phyloP scores from a whole-genome alignment of 2,797 vertebrate species.

The Poecilia picta region DNA sequence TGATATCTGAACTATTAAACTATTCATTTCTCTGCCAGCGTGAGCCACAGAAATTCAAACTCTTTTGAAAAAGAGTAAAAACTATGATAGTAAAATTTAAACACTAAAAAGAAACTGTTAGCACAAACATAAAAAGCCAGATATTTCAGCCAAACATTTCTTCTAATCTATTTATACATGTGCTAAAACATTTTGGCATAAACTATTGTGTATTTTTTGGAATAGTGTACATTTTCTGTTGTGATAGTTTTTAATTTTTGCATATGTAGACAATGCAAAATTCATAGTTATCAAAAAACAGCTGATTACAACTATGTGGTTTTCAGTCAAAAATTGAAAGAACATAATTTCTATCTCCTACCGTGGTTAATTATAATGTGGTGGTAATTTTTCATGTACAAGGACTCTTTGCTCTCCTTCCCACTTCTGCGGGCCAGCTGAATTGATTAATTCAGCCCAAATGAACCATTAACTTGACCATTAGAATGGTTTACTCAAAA shows the following conservation, averaged over 20 bases:
- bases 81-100: neutral
- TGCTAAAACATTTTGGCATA: neutral
- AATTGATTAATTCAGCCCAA: neutral
- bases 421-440: neutral
- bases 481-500: neutral
- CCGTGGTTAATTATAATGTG: neutral
- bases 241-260: neutral
- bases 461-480: neutral
- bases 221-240: neutral
- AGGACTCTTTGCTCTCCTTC: neutral
- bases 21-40: neutral
- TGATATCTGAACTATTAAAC: neutral
- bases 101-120: neutral
- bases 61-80: neutral
- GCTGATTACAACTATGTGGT: neutral
- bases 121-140: neutral
- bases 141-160: neutral
- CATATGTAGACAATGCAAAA: neutral
- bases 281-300: neutral
- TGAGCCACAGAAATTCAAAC: neutral
- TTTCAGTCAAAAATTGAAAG: neutral
- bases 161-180: neutral
- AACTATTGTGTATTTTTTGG: neutral
- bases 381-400: neutral
- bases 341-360: neutral